Percentiles rank a stretch among this genome's conserved stretches.
phyloP scores from a whole-genome alignment of 2,113 vertebrate species.

The Tragelaphus buxtoni region DNA sequence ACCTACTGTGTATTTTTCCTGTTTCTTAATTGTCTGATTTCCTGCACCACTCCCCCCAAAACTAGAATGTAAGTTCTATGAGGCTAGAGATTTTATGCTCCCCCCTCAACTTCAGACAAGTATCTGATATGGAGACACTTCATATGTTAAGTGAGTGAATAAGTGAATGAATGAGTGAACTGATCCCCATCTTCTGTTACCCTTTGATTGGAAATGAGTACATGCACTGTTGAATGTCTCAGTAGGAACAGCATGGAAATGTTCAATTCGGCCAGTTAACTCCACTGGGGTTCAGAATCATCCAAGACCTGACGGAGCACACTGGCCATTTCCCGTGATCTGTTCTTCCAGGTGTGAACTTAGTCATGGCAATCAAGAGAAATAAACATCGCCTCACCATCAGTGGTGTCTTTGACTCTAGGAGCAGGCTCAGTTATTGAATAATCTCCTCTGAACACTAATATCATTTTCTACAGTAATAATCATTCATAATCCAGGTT shows the following conservation, averaged over 20 bases:
- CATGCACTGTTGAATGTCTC: neutral
- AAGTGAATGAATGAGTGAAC: neutral
- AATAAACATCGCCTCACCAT: neutral
- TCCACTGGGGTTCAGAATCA: neutral
- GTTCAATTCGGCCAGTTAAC: neutral
- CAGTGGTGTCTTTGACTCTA: neutral
- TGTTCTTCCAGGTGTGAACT: neutral
- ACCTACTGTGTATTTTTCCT: neutral
- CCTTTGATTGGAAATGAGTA: neutral
- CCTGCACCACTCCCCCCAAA: neutral
- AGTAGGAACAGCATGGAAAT: neutral
- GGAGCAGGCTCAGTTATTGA: neutral
- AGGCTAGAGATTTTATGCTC: neutral
- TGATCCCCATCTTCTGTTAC: neutral
- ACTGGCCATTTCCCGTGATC: neutral
- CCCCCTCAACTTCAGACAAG: neutral
- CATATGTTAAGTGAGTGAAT: neutral
- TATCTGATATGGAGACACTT: neutral
- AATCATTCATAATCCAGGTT: neutral
- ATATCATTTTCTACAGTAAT: neutral
- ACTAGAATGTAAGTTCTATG: neutral
- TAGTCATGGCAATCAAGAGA: neutral
- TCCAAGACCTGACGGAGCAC: neutral
- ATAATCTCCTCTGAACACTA: neutral
- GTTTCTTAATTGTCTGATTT: neutral